These are phyloP conservation scores for Rissa tridactyla DNA, from an alignment of 2,113 vertebrate genomes.

Conservation along the genomic window DNA sequence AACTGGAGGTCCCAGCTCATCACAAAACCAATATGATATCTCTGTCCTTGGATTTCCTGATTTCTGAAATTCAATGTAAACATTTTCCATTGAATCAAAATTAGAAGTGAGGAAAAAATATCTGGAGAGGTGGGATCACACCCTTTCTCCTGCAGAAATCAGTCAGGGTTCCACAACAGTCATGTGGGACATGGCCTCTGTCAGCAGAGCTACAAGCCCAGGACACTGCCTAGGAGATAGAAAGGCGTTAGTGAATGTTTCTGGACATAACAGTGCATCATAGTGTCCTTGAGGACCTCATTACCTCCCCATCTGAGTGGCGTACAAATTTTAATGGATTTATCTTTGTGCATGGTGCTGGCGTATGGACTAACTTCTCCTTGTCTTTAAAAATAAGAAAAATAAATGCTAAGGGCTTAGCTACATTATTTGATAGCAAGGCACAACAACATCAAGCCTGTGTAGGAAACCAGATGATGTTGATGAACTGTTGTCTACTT, in stretches of 20 bases:
- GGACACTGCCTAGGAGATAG: no score
- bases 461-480: neutral
- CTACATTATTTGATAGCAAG: neutral
- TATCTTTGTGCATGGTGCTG: neutral
- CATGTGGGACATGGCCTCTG: fast-evolving
- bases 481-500: neutral
- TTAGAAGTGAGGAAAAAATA: neutral
- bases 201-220: neutral
- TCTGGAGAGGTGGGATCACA: neutral
- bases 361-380: neutral
- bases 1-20: fast-evolving
- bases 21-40: neutral
- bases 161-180: neutral
- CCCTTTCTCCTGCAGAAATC: neutral
- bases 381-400: neutral
- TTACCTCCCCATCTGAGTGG: neutral
- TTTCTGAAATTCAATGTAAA: neutral
- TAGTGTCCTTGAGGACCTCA: neutral
- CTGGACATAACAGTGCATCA: neutral
- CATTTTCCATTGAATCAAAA: neutral
- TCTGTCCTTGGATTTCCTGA: neutral
- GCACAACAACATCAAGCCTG: fast-evolving
- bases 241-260: fast-evolving
- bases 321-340: neutral
- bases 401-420: neutral